These are phyloP conservation scores for Trochalopteron elliotii DNA, from an alignment of 2,113 vertebrate genomes.

Conservation along the genomic window DNA sequence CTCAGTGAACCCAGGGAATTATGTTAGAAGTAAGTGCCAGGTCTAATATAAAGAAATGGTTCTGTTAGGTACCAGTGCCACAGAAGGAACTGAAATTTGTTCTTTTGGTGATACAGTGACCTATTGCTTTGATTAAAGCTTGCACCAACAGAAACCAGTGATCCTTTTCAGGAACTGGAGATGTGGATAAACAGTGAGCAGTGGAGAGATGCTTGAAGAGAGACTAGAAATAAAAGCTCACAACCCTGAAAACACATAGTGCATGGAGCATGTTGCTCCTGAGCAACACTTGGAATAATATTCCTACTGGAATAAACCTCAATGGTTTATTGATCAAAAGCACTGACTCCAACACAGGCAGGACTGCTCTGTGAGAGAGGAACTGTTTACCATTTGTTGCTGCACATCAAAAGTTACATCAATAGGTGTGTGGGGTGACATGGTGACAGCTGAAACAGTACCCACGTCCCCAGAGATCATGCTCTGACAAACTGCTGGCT, in stretches of 20 bases:
- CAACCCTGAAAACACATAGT: not conserved
- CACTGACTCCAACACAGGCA: not conserved
- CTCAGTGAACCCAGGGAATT: not conserved
- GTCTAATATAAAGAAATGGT: not conserved
- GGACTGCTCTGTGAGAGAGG: not conserved
- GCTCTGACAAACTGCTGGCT: slow-evolving; percentile 51
- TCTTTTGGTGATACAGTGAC: not conserved
- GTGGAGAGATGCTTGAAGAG: not conserved
- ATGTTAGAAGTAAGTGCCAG: not conserved
- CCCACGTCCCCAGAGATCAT: not conserved
- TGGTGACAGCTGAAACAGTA: slow-evolving; percentile 22
- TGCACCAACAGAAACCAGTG: not conserved
- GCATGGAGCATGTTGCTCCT: not conserved
- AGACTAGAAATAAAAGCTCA: not conserved
- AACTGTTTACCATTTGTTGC: slow-evolving; percentile 52
- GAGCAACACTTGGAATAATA: not conserved
- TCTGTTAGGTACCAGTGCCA: not conserved
- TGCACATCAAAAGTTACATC: slow-evolving; percentile 20
- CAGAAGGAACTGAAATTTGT: not conserved
- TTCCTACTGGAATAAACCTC: not conserved
- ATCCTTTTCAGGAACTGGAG: not conserved
- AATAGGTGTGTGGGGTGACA: not conserved
- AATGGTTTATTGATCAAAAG: slow-evolving; percentile 41
- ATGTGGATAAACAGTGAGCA: not conserved
- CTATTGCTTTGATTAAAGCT: not conserved